A percentile compares a stretch with the other conserved stretches of the same genome.
Evolutionary conservation across 2,888 invertebrate genomes (phyloP).

Genomic region (Archaeoteleia sp.): DNA sequence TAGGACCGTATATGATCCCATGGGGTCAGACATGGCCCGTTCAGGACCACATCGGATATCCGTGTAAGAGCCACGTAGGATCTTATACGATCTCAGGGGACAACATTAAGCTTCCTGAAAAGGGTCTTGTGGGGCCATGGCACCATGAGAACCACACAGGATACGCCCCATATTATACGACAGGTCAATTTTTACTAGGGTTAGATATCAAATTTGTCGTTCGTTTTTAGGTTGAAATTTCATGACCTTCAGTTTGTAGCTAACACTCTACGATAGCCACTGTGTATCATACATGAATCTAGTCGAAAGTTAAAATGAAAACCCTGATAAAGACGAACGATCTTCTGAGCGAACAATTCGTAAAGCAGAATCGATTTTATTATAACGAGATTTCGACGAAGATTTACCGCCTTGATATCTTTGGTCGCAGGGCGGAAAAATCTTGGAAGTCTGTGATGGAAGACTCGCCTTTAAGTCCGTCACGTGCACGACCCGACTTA

Average conservation of each 20-base stretch:
- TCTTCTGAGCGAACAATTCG: conserved; percentile 27
- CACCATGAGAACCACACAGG: too few relatives aligned
- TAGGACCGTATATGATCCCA: too few relatives aligned
- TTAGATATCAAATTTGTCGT: too few relatives aligned
- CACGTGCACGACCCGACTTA: conserved; percentile 52
- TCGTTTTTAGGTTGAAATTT: too few relatives aligned
- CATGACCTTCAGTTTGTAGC: conserved; percentile 4
- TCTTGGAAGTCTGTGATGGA: conserved; percentile 31
- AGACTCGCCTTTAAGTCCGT: conserved; percentile 51
- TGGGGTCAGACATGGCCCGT: too few relatives aligned
- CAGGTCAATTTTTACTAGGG: too few relatives aligned
- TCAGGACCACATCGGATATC: too few relatives aligned
- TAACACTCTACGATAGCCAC: conserved; percentile 3
- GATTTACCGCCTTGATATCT: conserved; percentile 51
- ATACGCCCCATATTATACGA: too few relatives aligned
- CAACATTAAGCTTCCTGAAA: too few relatives aligned
- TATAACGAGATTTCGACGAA: conserved; percentile 52
- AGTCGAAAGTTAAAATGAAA: conserved; percentile 34
- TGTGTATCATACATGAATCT: conserved; percentile 8
- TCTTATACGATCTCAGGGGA: too few relatives aligned
- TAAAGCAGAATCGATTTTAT: conserved; percentile 44
- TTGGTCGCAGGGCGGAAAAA: conserved; percentile 28
- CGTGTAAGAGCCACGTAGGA: too few relatives aligned
- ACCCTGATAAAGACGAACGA: conserved; percentile 31
- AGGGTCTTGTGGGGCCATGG: too few relatives aligned